phyloP scores from a whole-genome alignment of 2,113 vertebrate genomes.

The Isichthys henryi region DNA sequence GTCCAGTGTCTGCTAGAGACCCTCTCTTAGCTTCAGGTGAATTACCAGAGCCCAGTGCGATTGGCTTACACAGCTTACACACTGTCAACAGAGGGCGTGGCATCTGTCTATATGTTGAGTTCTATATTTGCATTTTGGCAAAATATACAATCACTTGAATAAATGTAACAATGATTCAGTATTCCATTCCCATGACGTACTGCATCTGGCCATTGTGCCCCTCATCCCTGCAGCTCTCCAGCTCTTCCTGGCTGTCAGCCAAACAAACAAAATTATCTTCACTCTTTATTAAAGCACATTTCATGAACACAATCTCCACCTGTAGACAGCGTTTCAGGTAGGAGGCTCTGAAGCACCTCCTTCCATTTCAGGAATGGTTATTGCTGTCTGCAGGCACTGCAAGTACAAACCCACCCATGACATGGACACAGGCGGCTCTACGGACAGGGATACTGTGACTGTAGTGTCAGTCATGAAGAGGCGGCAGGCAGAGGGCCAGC shows the following conservation, averaged over 20 bases:
- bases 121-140: background rate
- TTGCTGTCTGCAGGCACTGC: background rate
- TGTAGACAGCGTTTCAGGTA: background rate
- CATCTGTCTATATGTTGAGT: background rate
- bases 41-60: background rate
- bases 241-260: background rate
- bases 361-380: background rate
- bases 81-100: background rate
- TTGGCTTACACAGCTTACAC: background rate
- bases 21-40: background rate
- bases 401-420: background rate
- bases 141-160: background rate
- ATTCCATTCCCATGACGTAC: background rate
- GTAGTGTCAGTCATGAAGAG: background rate
- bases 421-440: background rate
- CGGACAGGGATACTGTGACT: background rate
- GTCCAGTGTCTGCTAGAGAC: background rate
- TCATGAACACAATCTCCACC: background rate
- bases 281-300: background rate
- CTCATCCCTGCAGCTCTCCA: background rate
- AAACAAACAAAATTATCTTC: background rate
- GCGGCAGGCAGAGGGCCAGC: background rate
- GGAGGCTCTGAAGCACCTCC: background rate
- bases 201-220: background rate
- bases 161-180: background rate